Conservation (phyloP, 1,140 invertebrate species). For the Ridgeia piscesae region DNA sequence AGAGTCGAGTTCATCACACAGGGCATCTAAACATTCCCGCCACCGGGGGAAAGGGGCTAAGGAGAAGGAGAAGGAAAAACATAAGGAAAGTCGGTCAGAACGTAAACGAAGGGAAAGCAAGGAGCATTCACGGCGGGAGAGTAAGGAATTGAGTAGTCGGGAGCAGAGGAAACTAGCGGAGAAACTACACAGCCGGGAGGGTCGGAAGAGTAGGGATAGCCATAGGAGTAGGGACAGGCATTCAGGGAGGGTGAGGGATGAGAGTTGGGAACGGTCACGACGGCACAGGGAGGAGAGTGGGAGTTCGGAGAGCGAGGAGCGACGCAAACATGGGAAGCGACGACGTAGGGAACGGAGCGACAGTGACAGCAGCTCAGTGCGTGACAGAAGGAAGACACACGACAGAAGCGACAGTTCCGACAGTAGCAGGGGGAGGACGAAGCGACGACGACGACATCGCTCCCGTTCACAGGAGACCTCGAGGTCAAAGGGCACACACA, state of each 20-base stretch:
- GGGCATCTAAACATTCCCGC: not conserved
- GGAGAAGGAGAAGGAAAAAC: not conserved
- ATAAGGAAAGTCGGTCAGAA: not conserved
- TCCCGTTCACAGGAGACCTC: not conserved
- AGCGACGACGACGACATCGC: slow-evolving; percentile 19
- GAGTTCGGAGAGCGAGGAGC: not conserved
- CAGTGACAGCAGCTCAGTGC: not conserved
- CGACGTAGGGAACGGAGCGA: not conserved
- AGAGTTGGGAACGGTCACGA: slow-evolving; percentile 15
- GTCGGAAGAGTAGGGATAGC: slow-evolving; percentile 10
- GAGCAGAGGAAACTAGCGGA: slow-evolving; percentile 2
- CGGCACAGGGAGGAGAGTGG: slow-evolving; percentile 5
- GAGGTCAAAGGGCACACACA: not conserved
- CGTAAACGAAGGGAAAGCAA: not conserved
- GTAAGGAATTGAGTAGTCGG: not conserved
- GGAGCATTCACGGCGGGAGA: not conserved
- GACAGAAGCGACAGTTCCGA: slow-evolving; percentile 10
- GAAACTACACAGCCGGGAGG: not conserved
- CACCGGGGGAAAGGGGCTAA: not conserved
- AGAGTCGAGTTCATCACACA: not conserved
- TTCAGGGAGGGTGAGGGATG: not conserved
- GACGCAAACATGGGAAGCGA: not conserved
- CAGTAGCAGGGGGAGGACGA: slow-evolving; percentile 12
- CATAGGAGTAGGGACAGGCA: slow-evolving; percentile 19
- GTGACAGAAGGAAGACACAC: slow-evolving; percentile 10